Evolutionary conservation across 2,888 invertebrate genomes (phyloP).

Genomic region (Prosopocoilus inquinatus): DNA sequence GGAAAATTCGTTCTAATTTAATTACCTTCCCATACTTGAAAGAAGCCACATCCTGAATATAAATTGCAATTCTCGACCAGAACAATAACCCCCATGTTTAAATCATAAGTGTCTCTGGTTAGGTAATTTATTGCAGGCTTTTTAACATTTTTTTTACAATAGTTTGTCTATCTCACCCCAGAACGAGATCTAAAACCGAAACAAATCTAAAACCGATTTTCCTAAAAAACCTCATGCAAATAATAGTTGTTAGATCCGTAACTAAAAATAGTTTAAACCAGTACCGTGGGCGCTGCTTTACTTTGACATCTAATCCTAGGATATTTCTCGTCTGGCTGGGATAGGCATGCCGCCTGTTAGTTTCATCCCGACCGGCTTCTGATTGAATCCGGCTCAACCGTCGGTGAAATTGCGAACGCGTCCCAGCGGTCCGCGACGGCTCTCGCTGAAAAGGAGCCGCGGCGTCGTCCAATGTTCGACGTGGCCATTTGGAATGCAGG

Average conservation of each 20-base stretch:
- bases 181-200: too few relatives aligned
- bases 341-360: slow-evolving; percentile 36
- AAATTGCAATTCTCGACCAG: too few relatives aligned
- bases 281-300: slow-evolving; percentile 17
- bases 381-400: slow-evolving; percentile 35
- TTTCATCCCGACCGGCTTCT: slow-evolving; percentile 36
- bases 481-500: slow-evolving; percentile 22
- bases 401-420: slow-evolving; percentile 35
- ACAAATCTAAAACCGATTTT: too few relatives aligned
- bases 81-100: too few relatives aligned
- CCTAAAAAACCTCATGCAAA: too few relatives aligned
- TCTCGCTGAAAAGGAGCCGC: slow-evolving; percentile 4
- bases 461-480: slow-evolving; percentile 11
- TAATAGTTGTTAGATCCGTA: not conserved
- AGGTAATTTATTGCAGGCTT: too few relatives aligned
- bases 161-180: too few relatives aligned
- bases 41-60: too few relatives aligned
- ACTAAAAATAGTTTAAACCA: slow-evolving; percentile 23
- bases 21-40: too few relatives aligned
- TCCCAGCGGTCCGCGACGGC: slow-evolving; percentile 16
- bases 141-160: too few relatives aligned
- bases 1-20: too few relatives aligned
- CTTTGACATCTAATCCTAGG: slow-evolving; percentile 31
- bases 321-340: slow-evolving; percentile 30
- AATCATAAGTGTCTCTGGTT: too few relatives aligned